A percentile compares a stretch with the other conserved stretches of the same genome.
phyloP scores from a whole-genome alignment of 2,888 invertebrate genomes.

The Aplocera efformata region DNA sequence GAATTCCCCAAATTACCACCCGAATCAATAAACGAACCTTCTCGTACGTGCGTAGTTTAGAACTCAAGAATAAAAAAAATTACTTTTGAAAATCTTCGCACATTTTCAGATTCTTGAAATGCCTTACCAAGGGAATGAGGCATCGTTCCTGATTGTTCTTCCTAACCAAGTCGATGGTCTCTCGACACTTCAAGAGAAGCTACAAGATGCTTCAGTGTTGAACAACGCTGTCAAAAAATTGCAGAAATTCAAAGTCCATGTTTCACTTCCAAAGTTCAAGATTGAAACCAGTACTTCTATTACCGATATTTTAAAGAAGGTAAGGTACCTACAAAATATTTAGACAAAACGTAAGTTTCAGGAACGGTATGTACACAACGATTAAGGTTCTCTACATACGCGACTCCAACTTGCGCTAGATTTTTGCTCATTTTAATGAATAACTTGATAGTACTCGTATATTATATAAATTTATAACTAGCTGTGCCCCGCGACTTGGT shows the following conservation, averaged over 20 bases:
- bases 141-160: conserved; percentile 86
- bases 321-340: conserved; percentile 47
- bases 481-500: no score
- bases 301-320: conserved; percentile 79
- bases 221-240: conserved; percentile 62
- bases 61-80: no score
- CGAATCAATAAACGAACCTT: no score
- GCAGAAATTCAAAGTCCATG: conserved; percentile 73
- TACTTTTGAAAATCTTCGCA: not conserved
- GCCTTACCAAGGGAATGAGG: conserved; percentile 84
- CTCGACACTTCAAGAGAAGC: conserved; percentile 77
- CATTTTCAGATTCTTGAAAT: conserved; percentile 83
- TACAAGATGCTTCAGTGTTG: conserved; percentile 66
- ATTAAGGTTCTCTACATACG: no score
- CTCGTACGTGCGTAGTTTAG: no score
- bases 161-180: conserved; percentile 86
- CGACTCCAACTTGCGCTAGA: no score
- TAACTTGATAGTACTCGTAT: no score
- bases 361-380: no score
- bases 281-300: conserved; percentile 86
- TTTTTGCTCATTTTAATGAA: no score
- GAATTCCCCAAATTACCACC: no score
- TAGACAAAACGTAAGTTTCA: no score
- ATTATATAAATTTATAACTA: no score
- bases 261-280: conserved; percentile 88